Evolutionary conservation across 2,797 vertebrate species (phyloP).

Genomic region (Sandelia bainsii): DNA sequence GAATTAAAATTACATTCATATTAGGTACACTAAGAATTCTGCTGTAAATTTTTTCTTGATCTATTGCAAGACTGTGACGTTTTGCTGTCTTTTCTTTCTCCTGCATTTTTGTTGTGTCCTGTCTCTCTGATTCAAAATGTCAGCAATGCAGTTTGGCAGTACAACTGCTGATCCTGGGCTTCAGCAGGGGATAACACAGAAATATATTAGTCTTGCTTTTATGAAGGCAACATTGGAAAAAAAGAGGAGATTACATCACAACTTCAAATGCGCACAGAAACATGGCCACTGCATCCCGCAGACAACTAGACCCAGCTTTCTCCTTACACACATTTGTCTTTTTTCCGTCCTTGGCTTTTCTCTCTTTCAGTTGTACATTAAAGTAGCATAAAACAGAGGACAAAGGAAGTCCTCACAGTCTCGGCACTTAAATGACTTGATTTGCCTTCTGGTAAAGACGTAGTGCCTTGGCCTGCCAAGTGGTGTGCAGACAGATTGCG

Average conservation of each 20-base stretch:
- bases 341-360: slow-evolving; percentile 26
- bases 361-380: slow-evolving; percentile 61
- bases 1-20: slow-evolving; percentile 19
- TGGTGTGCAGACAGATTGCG: slow-evolving; percentile 50
- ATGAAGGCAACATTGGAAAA: background rate
- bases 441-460: slow-evolving; percentile 62
- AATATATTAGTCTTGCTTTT: slow-evolving; percentile 43
- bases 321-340: slow-evolving; percentile 41
- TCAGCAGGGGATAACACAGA: slow-evolving; percentile 1
- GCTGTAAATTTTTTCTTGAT: slow-evolving; percentile 4
- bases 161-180: slow-evolving; percentile 43
- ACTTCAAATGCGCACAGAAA: slow-evolving; percentile 30
- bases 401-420: slow-evolving; percentile 60
- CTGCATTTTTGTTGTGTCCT: slow-evolving; percentile 19
- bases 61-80: slow-evolving; percentile 8
- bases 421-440: slow-evolving; percentile 61
- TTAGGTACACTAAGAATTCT: slow-evolving; percentile 1
- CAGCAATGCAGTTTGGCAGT: slow-evolving; percentile 43
- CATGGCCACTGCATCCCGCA: slow-evolving; percentile 25
- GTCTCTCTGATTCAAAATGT: slow-evolving; percentile 50
- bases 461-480: slow-evolving; percentile 62
- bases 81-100: background rate
- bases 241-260: slow-evolving; percentile 21
- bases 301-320: slow-evolving; percentile 9
- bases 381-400: slow-evolving; percentile 66